phyloP scores from a whole-genome alignment of 2,888 invertebrate species.

The Diadegma fenestrale region DNA sequence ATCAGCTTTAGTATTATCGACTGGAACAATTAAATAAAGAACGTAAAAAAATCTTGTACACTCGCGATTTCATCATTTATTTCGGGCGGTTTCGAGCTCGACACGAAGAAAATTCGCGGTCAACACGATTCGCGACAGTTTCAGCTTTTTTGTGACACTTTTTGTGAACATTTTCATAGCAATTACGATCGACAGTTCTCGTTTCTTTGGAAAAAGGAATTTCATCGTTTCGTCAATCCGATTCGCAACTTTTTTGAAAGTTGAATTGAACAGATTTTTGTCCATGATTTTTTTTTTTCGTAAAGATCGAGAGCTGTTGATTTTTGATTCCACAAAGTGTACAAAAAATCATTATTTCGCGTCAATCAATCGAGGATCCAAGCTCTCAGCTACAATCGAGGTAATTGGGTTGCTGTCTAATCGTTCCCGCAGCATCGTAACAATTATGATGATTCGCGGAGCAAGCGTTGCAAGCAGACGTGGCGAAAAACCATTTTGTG shows the following conservation, averaged over 20 bases:
- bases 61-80: slow-evolving; percentile 57
- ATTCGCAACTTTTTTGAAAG: too few relatives aligned
- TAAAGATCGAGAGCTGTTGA: slow-evolving; percentile 21
- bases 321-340: slow-evolving; percentile 33
- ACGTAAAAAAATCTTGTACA: slow-evolving; percentile 54
- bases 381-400: slow-evolving; percentile 59
- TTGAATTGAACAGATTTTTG: too few relatives aligned
- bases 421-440: slow-evolving; percentile 32
- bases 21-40: slow-evolving; percentile 46
- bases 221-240: background rate
- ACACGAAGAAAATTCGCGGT: slow-evolving; percentile 45
- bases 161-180: slow-evolving; percentile 1
- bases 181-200: slow-evolving; percentile 1
- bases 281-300: background rate
- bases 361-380: slow-evolving; percentile 32
- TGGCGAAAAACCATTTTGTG: slow-evolving; percentile 30
- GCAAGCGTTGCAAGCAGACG: slow-evolving; percentile 45
- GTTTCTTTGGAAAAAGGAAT: slow-evolving; percentile 18
- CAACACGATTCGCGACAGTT: slow-evolving; percentile 28
- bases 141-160: slow-evolving; percentile 7
- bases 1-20: slow-evolving; percentile 29
- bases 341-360: slow-evolving; percentile 49
- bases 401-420: slow-evolving; percentile 64
- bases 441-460: slow-evolving; percentile 28
- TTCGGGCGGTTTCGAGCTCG: slow-evolving; percentile 42